Base-by-base conservation (phyloP, 2,113 vertebrate species). In the Callipepla californica region DNA sequence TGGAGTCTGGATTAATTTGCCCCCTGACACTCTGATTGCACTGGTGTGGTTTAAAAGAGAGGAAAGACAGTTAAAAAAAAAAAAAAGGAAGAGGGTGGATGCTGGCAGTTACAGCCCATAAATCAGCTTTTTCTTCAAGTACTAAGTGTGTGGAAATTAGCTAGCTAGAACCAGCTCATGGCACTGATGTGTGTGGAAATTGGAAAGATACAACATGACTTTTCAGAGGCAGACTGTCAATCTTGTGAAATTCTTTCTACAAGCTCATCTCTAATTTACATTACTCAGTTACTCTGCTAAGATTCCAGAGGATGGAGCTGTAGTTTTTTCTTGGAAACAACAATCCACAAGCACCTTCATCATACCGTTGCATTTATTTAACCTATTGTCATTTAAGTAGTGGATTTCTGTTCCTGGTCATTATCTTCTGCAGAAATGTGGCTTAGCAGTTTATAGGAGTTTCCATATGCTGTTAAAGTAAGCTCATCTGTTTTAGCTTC, bases 211-310 rank as follows among this genome's bases (percentile, higher is more conserved):
- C 44, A 65, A 28, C 40, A 34, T 2, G 5, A 44, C 6, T 50
- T 80, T 62, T 83, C 47, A 80, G 73, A 77, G 20, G 26, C 30
- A 80, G 55, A 67, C 17, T 59, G 63, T 18, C 53, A 90, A 22
- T 48, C 19, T 58, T 77, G 23, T 67, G 42, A 80, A 66, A 70
- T 74, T 66, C 19, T 32, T 75, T 82, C 45, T 80, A 51, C 23
- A 8, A 51, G 6, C 4, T 15, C 11, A 23, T 21, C 20, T 80
- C 21, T 44, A 53, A 48, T 62, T 73, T 83, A 62, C 7, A 5
- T 63, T 48, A 34, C 34, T 55, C 0, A 0, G 0, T 66, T 77
- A 44, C 22, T 73, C 36, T 45, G 5, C 28, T 67, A 20, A 2
- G 2, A 59, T 23, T 74, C 25, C 19, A 77, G 55, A n/a, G 12